Conservation (phyloP, 2,888 invertebrate genomes). For the Drymonia ruficornis region DNA sequence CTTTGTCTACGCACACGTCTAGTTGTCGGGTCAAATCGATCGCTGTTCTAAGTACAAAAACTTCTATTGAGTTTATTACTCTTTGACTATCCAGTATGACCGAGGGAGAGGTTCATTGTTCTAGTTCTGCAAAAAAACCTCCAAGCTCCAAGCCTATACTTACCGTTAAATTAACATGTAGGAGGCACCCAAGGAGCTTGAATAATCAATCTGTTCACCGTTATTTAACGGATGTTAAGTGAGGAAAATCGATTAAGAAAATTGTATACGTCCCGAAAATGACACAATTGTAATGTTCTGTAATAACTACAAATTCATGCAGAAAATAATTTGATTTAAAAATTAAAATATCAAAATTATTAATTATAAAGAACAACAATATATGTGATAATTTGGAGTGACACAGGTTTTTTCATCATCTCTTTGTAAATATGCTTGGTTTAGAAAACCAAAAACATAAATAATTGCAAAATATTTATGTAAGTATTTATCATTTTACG, state of each 20-base stretch:
- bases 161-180: slow-evolving; percentile 5
- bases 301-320: too few relatives aligned
- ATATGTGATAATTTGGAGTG: too few relatives aligned
- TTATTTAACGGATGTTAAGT: neutral
- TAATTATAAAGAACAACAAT: too few relatives aligned
- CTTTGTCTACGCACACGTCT: neutral
- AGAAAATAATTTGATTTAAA: too few relatives aligned
- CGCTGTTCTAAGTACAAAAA: slow-evolving; percentile 11
- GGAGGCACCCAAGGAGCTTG: neutral
- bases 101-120: slow-evolving; percentile 12
- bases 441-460: too few relatives aligned
- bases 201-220: neutral
- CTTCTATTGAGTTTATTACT: slow-evolving; percentile 9
- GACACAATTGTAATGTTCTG: too few relatives aligned
- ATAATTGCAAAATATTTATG: too few relatives aligned
- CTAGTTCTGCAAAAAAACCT: slow-evolving; percentile 12
- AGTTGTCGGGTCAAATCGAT: neutral
- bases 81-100: slow-evolving; percentile 3
- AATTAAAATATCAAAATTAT: too few relatives aligned
- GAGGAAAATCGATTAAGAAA: neutral
- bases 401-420: too few relatives aligned
- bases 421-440: too few relatives aligned
- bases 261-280: too few relatives aligned
- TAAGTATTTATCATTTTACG: too few relatives aligned
- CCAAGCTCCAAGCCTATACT: neutral